Conservation (phyloP, 92 coral and sea anemone species). For the Palythoa grandiflora region DNA sequence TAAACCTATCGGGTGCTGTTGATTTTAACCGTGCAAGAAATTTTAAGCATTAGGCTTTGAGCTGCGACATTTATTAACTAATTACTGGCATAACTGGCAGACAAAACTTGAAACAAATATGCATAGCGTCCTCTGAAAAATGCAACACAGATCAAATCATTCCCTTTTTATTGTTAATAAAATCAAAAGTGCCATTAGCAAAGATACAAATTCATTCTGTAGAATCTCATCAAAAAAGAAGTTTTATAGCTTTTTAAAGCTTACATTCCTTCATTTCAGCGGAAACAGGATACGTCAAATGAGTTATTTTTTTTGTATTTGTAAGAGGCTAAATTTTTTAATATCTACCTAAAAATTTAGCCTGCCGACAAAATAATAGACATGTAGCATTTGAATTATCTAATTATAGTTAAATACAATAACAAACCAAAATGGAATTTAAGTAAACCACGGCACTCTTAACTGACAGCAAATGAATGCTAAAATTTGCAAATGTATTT, state of each 20-base stretch:
- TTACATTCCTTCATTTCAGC: too few relatives aligned
- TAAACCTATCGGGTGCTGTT: neutral
- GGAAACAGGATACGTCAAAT: too few relatives aligned
- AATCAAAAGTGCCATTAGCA: too few relatives aligned
- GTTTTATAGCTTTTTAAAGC: too few relatives aligned
- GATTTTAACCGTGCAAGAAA: conserved; percentile 37
- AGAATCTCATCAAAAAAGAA: too few relatives aligned
- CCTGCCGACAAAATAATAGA: neutral
- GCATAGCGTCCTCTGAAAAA: too few relatives aligned
- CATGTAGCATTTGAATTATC: neutral
- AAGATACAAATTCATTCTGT: too few relatives aligned
- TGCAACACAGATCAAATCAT: too few relatives aligned
- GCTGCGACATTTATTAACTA: neutral
- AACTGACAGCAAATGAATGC: neutral
- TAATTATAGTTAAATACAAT: neutral
- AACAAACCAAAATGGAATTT: neutral
- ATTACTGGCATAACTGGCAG: neutral
- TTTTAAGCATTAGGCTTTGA: conserved; percentile 10
- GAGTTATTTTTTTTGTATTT: too few relatives aligned
- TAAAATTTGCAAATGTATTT: too few relatives aligned
- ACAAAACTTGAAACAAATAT: too few relatives aligned
- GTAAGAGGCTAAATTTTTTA: neutral
- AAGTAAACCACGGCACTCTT: neutral
- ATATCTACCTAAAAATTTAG: neutral
- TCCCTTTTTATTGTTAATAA: too few relatives aligned